Evolutionary conservation across 2,113 vertebrate species (phyloP).

Genomic region (Paratilapia polleni): DNA sequence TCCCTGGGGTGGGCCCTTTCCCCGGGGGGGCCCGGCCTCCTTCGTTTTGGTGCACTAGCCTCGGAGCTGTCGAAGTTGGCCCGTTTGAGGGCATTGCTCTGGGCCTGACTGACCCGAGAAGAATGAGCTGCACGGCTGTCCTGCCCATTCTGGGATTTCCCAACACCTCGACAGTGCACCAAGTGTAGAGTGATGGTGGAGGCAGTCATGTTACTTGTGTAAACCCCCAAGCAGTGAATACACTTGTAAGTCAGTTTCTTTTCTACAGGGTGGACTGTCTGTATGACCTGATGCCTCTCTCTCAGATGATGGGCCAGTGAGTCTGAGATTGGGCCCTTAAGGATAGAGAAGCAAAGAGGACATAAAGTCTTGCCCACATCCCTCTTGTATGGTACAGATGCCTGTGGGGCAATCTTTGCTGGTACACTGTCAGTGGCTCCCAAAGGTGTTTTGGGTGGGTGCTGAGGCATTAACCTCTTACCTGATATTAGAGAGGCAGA

Average conservation of each 20-base stretch:
- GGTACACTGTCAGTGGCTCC: constrained; percentile 78
- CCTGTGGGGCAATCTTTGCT: constrained; percentile 86
- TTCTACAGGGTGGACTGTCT: constrained; percentile 97
- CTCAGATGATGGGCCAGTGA: constrained; percentile 94
- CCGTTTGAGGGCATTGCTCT: constrained; percentile 85
- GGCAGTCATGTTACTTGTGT: constrained; percentile 99
- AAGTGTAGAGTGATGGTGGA: constrained; percentile 97
- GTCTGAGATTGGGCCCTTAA: constrained; percentile 97
- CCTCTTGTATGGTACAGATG: constrained; percentile 95
- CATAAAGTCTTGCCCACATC: constrained; percentile 98
- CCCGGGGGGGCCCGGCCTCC: constrained; percentile 81
- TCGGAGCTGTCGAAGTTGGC: constrained; percentile 83
- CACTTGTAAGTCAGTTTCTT: constrained; percentile 99
- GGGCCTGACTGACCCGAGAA: constrained; percentile 83
- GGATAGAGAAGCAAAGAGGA: constrained; percentile 96
- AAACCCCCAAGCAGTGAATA: constrained; percentile 97
- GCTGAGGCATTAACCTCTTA: constrained; percentile 81
- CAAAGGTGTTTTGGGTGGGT: constrained; percentile 83
- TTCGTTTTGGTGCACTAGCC: constrained; percentile 86
- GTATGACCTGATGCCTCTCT: constrained; percentile 96
- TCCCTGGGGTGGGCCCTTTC: constrained; percentile 76
- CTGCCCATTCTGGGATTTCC: constrained; percentile 95
- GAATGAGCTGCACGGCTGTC: constrained; percentile 85
- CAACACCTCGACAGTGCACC: constrained; percentile 96
- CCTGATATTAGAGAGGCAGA: constrained; percentile 80